Evolutionary conservation across 2,888 invertebrate species (phyloP), one percentile per base, ranked within the genome.

Genomic region (Sericinus montela): DNA sequence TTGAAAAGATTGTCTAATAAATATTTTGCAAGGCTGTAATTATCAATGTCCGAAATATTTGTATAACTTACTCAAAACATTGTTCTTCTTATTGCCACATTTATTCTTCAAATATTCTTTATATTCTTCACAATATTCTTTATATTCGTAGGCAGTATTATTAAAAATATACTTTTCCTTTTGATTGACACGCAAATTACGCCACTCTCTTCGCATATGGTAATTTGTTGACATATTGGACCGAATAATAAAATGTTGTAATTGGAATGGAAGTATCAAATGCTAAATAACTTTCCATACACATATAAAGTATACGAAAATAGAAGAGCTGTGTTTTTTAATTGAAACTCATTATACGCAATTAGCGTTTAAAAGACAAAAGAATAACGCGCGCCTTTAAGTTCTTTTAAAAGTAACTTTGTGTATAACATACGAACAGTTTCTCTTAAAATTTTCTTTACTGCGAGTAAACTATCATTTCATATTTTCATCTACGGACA

Each of bases 251-350:
- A 36, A 15, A 35, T 19, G 19, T 39, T 38, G 7, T 11, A 32
- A 19, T 35, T 35, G n/a, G 35, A 16, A 40, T 28, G 13, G 13
- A 11, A 19, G 25, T 38, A 23, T 15, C 13, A 42, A 42, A 46
- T 51, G 50, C 50, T 45, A 42, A 51, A 45, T 42, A 51, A 51
- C 50, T 51, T 51, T 51, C 49, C 37, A 42, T 38, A 38, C 25
- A 45, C 35, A 45, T 45, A n/a, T 45, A 37, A 41, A 13, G 16
- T 35, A 7, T 35, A 19, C 35, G 4, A 40, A 45, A 50, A 45
- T 40, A 45, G 29, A 25, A 40, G 35, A 49, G 40, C 38, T 37
- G 25, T 11, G 35, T 38, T 44, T 39, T 48, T 45, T 19, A 28
- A 32, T 13, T 16, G 10, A 28, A 19, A 44, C 11, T 44, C 36